A percentile compares a stretch with the other conserved stretches of the same genome.
Conservation (phyloP, 2,797 vertebrate species). For the Takifugu ocellatus region DNA sequence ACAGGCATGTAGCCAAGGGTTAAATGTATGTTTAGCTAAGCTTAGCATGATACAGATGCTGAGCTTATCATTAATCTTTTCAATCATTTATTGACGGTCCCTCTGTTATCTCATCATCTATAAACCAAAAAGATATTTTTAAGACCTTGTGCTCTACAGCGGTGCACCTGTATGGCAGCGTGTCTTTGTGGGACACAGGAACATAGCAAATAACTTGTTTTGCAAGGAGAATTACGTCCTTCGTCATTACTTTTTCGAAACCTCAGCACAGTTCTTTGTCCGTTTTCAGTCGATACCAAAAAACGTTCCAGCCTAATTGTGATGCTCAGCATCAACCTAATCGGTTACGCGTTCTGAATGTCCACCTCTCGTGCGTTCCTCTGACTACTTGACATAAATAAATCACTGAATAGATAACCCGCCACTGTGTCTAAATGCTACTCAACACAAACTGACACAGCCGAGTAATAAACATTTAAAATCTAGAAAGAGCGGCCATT, state of each 20-base stretch:
- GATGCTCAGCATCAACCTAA: slow-evolving; percentile 71
- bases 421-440: slow-evolving; percentile 74
- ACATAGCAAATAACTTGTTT: slow-evolving; percentile 37
- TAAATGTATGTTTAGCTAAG: slow-evolving; percentile 30
- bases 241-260: slow-evolving; percentile 41
- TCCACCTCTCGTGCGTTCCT: slow-evolving; percentile 61
- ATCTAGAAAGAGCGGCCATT: slow-evolving; percentile 61
- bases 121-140: slow-evolving; percentile 1
- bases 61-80: slow-evolving; percentile 44
- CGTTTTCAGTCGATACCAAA: slow-evolving; percentile 44
- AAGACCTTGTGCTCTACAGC: neutral
- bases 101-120: slow-evolving; percentile 23
- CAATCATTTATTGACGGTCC: slow-evolving; percentile 20
- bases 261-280: slow-evolving; percentile 46
- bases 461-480: slow-evolving; percentile 69
- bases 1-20: slow-evolving; percentile 28
- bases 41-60: slow-evolving; percentile 29
- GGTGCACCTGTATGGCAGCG: slow-evolving; percentile 22
- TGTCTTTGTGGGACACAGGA: slow-evolving; percentile 40
- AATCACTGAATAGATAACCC: slow-evolving; percentile 72
- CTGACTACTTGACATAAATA: slow-evolving; percentile 74
- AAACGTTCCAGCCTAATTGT: slow-evolving; percentile 57
- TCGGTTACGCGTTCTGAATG: slow-evolving; percentile 56
- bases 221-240: slow-evolving; percentile 41
- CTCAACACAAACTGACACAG: slow-evolving; percentile 73